These are phyloP conservation scores for Menidia beryllina DNA, from an alignment of 2,113 vertebrate species.

Conservation along the genomic window DNA sequence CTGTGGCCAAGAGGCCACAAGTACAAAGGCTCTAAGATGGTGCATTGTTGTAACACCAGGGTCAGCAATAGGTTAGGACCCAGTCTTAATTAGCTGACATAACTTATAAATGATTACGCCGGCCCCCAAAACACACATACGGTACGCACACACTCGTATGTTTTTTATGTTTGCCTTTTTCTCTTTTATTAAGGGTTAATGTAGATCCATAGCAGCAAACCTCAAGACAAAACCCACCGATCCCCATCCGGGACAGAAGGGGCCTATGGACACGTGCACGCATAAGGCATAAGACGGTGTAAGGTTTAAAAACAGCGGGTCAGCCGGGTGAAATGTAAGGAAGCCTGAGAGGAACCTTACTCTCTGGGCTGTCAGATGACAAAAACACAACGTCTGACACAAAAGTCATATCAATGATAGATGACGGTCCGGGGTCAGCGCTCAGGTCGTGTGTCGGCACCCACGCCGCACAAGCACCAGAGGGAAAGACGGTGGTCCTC, in stretches of 20 bases:
- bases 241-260: slow-evolving; percentile 20
- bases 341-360: slow-evolving; percentile 62
- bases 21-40: slow-evolving; percentile 83
- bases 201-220: slow-evolving; percentile 5
- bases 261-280: not conserved
- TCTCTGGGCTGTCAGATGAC: slow-evolving; percentile 42
- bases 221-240: slow-evolving; percentile 8
- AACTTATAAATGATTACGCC: slow-evolving; percentile 85
- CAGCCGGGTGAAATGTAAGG: slow-evolving; percentile 66
- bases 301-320: slow-evolving; percentile 50
- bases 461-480: slow-evolving; percentile 9
- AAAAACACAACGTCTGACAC: slow-evolving; percentile 63
- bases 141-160: slow-evolving; percentile 28
- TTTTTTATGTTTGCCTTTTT: no score
- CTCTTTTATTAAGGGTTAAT: not conserved
- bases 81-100: slow-evolving; percentile 94
- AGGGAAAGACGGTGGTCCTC: slow-evolving; percentile 7
- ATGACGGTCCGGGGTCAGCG: slow-evolving; percentile 64
- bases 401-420: slow-evolving; percentile 73
- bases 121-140: slow-evolving; percentile 42
- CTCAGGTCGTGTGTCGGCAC: slow-evolving; percentile 55
- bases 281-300: slow-evolving; percentile 14
- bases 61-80: slow-evolving; percentile 84
- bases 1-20: slow-evolving; percentile 82
- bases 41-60: slow-evolving; percentile 85